A percentile compares a stretch with the other conserved stretches of the same genome.
phyloP scores from a whole-genome alignment of 2,888 invertebrate species.

The Eristalis arbustorum region DNA sequence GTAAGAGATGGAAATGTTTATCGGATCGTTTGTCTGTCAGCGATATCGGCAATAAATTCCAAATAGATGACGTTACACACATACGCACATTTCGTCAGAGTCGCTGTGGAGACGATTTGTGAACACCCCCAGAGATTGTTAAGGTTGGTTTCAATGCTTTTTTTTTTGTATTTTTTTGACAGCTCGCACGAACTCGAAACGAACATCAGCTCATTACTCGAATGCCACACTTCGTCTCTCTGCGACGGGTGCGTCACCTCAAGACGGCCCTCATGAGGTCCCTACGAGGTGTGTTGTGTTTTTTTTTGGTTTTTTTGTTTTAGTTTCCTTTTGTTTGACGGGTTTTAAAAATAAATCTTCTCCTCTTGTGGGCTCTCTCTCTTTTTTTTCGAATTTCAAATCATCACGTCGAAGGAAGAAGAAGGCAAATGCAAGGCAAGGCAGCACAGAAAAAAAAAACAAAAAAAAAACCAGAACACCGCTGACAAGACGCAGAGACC shows the following conservation, averaged over 20 bases:
- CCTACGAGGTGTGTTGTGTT: background rate
- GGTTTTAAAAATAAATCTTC: background rate
- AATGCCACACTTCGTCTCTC: background rate
- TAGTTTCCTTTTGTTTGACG: background rate
- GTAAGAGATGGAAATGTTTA: slow-evolving; percentile 41
- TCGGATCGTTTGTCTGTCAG: slow-evolving; percentile 49
- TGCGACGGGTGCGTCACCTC: background rate
- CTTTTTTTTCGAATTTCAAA: background rate
- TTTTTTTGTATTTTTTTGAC: background rate
- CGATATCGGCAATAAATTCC: slow-evolving; percentile 39
- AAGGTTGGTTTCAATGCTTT: background rate
- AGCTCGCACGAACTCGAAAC: background rate
- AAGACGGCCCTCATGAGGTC: background rate
- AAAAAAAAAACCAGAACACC: too few relatives aligned
- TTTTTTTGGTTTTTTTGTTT: background rate
- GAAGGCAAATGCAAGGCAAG: background rate
- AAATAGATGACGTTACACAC: slow-evolving; percentile 3
- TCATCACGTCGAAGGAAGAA: background rate
- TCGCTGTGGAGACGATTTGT: background rate
- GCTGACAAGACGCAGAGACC: background rate
- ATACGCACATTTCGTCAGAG: slow-evolving; percentile 1
- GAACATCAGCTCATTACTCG: slow-evolving; percentile 2
- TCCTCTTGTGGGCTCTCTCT: background rate
- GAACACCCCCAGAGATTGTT: background rate
- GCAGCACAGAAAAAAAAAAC: background rate